Conservation (phyloP, 2,797 vertebrate species). For the Sus cebifrons region DNA sequence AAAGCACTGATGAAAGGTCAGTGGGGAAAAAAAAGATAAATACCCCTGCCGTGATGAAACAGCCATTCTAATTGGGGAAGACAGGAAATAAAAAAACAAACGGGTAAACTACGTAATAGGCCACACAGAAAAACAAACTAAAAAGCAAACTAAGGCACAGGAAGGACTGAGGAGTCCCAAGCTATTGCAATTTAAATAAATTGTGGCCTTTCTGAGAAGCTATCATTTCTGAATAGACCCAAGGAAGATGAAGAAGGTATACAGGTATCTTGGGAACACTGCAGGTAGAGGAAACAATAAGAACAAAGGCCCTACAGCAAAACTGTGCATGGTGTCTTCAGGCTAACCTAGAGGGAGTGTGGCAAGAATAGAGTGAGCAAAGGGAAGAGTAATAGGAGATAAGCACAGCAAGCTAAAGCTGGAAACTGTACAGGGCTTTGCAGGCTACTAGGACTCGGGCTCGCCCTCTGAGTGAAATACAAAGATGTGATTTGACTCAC, state of each 20-base stretch:
- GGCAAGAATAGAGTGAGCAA: neutral
- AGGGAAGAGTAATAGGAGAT: neutral
- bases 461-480: neutral
- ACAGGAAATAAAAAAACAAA: slow-evolving; percentile 19
- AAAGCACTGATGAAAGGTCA: neutral
- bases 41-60: slow-evolving; percentile 2
- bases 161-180: neutral
- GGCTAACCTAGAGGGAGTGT: neutral
- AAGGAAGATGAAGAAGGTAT: neutral
- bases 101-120: neutral
- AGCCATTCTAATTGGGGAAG: neutral
- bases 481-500: neutral
- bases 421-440: neutral
- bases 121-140: neutral
- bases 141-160: neutral
- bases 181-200: neutral
- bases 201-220: neutral
- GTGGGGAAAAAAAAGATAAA: neutral
- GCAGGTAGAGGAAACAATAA: neutral
- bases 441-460: neutral
- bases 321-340: neutral
- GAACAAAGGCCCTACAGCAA: neutral
- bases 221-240: slow-evolving; percentile 4
- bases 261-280: neutral
- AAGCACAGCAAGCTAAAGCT: neutral